Percentiles rank a stretch among this genome's conserved stretches.
phyloP scores from a whole-genome alignment of 1,140 invertebrate genomes.

The Neoseiulus cucumeris region DNA sequence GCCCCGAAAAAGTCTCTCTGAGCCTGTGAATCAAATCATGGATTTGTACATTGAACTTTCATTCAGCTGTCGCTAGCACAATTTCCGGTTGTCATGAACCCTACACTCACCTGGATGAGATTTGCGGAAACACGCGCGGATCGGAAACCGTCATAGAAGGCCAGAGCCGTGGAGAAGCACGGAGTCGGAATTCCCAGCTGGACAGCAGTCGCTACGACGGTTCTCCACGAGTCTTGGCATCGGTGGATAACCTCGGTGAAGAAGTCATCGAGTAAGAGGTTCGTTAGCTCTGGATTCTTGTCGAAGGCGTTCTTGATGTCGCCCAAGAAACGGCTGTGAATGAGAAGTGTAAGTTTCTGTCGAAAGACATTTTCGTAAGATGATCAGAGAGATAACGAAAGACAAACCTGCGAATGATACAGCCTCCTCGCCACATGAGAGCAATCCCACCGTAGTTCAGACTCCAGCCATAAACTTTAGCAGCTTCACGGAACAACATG shows the following conservation, averaged over 20 bases:
- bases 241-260: constrained; percentile 63
- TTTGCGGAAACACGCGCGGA: constrained; percentile 63
- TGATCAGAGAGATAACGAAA: no score
- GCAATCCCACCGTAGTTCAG: constrained; percentile 95
- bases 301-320: constrained; percentile 93
- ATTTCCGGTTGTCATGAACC: not conserved
- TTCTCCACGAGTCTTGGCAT: constrained; percentile 43
- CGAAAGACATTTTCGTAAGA: no score
- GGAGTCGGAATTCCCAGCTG: constrained; percentile 72
- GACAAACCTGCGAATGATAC: constrained; percentile 77
- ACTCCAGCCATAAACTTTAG: constrained; percentile 72
- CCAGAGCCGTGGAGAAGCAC: constrained; percentile 70
- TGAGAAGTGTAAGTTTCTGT: not conserved
- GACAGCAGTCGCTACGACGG: constrained; percentile 35
- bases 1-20: constrained; percentile 98
- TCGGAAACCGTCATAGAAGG: constrained; percentile 92
- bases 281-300: constrained; percentile 65
- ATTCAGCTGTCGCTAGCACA: not conserved
- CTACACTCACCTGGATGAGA: constrained; percentile 51
- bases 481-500: constrained; percentile 88
- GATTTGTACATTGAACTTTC: not conserved
- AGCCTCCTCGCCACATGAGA: constrained; percentile 98
- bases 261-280: constrained; percentile 84
- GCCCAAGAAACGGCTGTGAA: constrained; percentile 64
- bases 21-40: constrained; percentile 41